Base-by-base conservation (phyloP, 2,797 vertebrate species). In the Amniataba percoides region DNA sequence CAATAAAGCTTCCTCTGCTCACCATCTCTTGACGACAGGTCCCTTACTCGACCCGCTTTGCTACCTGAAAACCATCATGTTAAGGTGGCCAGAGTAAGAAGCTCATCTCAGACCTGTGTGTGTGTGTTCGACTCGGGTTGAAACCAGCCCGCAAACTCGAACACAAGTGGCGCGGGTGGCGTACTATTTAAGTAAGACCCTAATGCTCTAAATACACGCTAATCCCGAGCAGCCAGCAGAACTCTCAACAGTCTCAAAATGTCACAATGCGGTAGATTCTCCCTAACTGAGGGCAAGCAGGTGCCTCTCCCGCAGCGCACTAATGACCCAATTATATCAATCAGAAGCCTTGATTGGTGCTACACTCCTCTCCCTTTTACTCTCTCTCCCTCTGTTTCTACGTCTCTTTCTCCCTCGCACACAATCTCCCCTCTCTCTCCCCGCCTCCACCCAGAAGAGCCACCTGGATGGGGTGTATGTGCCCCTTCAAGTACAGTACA, bases 281-380 rank as follows among this genome's bases (percentile, higher is more conserved):
- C 80, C 87, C 87, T 88, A 85, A 91, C 88, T 65, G 91, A 92
- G 91, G 92, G 83, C 91, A 82, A 83, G 92, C 92, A 94, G 91
- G 92, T 94, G 92, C 91, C 89, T 92, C 92, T 94, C 94, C 94
- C 92, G 88, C 91, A 75, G 94, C 87, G 93, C 88, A 89, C 91
- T 95, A 95, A 95, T 93, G 93, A 94, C 94, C 93, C 94, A 95
- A 95, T 95, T 95, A 95, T 95, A 95, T 94, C 93, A 95, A 95
- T 95, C 94, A 95, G 93, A 92, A 83, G 90, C 87, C 94, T 93
- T 95, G 93, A 95, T 95, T 95, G 91, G 93, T 92, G 90, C 93
- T 90, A 74, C 85, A 84, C 85, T 89, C 78, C 88, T 91, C 85
- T 89, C 77, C 80, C 74, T 91, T 83, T 81, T 77, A 81, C 85